Base-by-base conservation (phyloP, 2,113 vertebrate genomes). In the Vireo altiloquus region DNA sequence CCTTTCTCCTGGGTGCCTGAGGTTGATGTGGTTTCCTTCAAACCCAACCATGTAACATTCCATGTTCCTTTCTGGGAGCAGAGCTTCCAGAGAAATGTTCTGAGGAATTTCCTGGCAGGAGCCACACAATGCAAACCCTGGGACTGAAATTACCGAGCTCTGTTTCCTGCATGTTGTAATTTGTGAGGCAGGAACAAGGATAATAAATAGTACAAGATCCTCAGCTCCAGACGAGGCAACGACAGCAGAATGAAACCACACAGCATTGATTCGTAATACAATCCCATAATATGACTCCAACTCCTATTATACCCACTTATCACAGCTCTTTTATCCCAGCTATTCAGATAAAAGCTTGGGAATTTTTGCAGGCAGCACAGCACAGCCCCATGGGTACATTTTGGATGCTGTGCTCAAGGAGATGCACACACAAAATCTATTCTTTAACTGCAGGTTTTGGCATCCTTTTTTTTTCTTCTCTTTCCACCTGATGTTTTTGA, bases 341-440 rank as follows among this genome's bases (percentile, higher is more conserved):
- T 94, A 11, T 75, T 90, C 61, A 47, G 52, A 79, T 57, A 59
- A 96, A 95, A 97, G 74, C 95, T 90, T 3, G 1, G 64, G 93
- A 80, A 77, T 92, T 94, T 72, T 80, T 86, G 89, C 79, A 84
- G 92, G 85, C 78, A 94, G 92, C 95, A 71, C 75, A 82, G 92
- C 94, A 18, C 54, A 47, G 64, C 31, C 96, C 92, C 92, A 21
- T 9, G 93, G 91, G 92, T 79, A 81, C 65, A 79, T 95, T 92
- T 13, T 89, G 81, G 91, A 64, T 39, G 46, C 77, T 46, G 40
- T 91, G 78, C 78, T 92, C 90, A 39, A 64, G 91, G 87, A 68
- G 61, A 90, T 63, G 35, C 82, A 89, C 30, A 9, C 69, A 60
- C 53, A 53, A 28, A 95, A 90, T 90, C 82, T 89, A 53, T 65